Conservation (phyloP, 1,140 invertebrate genomes). For the Daktulosphaira vitifoliae region DNA sequence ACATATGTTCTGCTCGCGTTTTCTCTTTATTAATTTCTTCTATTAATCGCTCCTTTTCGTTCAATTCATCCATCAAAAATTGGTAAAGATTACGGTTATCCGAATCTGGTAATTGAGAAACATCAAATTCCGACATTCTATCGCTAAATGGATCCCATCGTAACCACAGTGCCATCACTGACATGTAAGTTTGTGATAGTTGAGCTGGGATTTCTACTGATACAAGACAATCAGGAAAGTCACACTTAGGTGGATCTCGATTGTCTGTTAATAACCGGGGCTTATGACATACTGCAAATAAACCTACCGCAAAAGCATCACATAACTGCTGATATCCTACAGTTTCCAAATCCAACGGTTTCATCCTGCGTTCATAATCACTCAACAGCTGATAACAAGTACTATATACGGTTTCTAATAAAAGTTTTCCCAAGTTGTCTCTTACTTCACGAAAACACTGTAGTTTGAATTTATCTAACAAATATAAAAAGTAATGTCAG, state of each 20-base stretch:
- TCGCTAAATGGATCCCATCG: slow-evolving; percentile 53
- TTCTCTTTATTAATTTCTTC: neutral
- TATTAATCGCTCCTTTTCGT: neutral
- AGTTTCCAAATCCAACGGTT: slow-evolving; percentile 46
- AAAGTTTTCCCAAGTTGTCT: slow-evolving; percentile 42
- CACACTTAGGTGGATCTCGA: slow-evolving; percentile 48
- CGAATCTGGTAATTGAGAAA: slow-evolving; percentile 35
- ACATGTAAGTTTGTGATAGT: slow-evolving; percentile 48
- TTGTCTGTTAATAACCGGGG: slow-evolving; percentile 39
- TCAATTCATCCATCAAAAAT: slow-evolving; percentile 3
- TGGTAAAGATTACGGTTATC: slow-evolving; percentile 14
- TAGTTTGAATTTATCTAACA: slow-evolving; percentile 37
- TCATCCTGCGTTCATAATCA: slow-evolving; percentile 48
- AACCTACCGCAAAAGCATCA: slow-evolving; percentile 45
- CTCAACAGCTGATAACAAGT: slow-evolving; percentile 46
- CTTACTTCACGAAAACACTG: slow-evolving; percentile 46
- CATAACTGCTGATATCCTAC: slow-evolving; percentile 46
- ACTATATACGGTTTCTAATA: slow-evolving; percentile 46
- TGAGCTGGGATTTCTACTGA: slow-evolving; percentile 50
- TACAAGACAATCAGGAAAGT: slow-evolving; percentile 51
- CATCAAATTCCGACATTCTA: slow-evolving; percentile 33
- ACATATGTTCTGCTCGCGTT: no score
- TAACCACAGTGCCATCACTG: slow-evolving; percentile 51
- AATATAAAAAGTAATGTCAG: no score
- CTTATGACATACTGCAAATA: slow-evolving; percentile 48